Evolutionary conservation across 2,113 vertebrate genomes (phyloP).

Genomic region (Vicugna pacos): DNA sequence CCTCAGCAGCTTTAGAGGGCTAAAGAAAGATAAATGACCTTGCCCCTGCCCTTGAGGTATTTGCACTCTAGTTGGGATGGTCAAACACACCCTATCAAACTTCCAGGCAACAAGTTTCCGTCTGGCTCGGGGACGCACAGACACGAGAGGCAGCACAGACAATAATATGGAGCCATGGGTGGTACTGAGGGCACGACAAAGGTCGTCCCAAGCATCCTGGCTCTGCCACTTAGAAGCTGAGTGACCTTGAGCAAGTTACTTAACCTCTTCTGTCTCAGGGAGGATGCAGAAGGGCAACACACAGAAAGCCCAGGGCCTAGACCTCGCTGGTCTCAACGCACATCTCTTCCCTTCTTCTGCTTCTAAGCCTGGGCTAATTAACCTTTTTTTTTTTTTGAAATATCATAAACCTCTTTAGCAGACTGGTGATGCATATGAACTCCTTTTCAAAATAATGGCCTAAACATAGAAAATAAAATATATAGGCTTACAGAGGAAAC

Average conservation of each 20-base stretch:
- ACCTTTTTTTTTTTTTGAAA: not conserved
- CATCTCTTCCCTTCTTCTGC: fast-evolving
- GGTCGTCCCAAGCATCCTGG: not conserved
- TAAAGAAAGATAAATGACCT: not conserved
- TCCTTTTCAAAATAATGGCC: constrained; percentile 26
- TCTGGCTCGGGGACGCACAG: not conserved
- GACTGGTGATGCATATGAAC: not conserved
- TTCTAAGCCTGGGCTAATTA: not conserved
- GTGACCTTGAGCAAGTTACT: not conserved
- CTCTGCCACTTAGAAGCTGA: not conserved
- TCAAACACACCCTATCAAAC: not conserved
- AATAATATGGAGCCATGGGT: not conserved
- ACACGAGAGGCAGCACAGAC: not conserved
- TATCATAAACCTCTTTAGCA: not conserved
- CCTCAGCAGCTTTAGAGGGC: not conserved
- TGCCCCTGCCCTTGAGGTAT: not conserved
- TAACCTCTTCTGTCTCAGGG: not conserved
- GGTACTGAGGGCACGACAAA: not conserved
- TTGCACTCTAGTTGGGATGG: not conserved
- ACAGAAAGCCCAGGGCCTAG: not conserved
- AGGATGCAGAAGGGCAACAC: not conserved
- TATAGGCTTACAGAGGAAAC: constrained; percentile 2
- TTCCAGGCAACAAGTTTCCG: not conserved
- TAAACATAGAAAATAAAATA: constrained; percentile 15
- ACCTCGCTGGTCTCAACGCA: not conserved